Base-by-base conservation (phyloP, 2,888 invertebrate genomes). In the Drosophila prostipennis region DNA sequence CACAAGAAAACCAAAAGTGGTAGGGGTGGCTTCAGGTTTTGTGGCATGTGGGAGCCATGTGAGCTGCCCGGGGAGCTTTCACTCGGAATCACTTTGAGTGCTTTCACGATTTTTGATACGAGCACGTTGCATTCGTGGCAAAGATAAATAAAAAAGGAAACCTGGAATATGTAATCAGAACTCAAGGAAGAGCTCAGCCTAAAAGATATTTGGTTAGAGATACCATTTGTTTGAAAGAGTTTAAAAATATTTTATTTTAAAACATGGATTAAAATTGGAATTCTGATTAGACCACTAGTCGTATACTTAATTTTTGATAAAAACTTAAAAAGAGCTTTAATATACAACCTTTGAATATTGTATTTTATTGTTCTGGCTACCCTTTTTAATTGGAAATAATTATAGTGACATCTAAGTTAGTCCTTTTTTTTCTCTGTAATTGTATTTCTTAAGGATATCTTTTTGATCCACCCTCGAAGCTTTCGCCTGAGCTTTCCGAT, bases 51-150 rank as follows among this genome's bases (percentile, higher is more conserved):
- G 53, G 51, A 7, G 46, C 13, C 45, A 48, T 51, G 60, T 45
- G 56, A 16, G 46, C 16, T 6, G 2, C 7, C 29, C 3, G 3
- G 6, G 19, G 23, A 82, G 78, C 78, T 82, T 81, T 81, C 40
- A 72, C 81, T 81, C 79, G 7, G 6, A 19, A 10, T 1, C 4
- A 10, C 6, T 46, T 46, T 13, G 65, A 43, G 49, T 51, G 43
- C 7, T 16, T 37, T 51, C n/a, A 0, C 6, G 5, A 7, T 16
- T 42, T 57, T n/a, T n/a, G 16, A 29, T 29, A 11, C 16, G 34
- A 34, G 8, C 5, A 1, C 13, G 13, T 5, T 48, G 53, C 36
- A 42, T 13, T 26, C 8, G 48, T 46, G n/a, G 39, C 13, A 11
- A 19, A 57, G n/a, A 32, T 32, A 48, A 57, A 48, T 48, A 29